Percentiles rank a stretch among this genome's conserved stretches.
phyloP scores from a whole-genome alignment of 2,888 invertebrate species.

The Adelognathus sp. region DNA sequence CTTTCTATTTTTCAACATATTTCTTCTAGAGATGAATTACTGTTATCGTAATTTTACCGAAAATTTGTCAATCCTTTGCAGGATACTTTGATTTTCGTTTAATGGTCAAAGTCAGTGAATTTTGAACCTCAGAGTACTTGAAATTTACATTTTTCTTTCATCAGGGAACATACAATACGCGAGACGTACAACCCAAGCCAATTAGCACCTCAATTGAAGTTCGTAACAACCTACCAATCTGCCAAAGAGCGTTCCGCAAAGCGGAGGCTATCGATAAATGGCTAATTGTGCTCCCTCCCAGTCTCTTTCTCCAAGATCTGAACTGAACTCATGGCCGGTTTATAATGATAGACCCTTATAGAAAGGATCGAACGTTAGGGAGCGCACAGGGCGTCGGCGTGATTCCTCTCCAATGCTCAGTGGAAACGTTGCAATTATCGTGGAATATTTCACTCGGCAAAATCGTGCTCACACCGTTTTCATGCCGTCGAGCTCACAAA shows the following conservation, averaged over 20 bases:
- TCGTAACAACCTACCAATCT: slow-evolving; percentile 68
- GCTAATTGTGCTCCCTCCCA: slow-evolving; percentile 70
- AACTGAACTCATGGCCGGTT: slow-evolving; percentile 28
- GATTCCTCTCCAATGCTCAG: slow-evolving; percentile 43
- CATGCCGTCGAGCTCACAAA: not conserved
- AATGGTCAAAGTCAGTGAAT: too few relatives aligned
- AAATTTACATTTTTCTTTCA: not conserved
- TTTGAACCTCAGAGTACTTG: too few relatives aligned
- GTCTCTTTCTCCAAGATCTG: slow-evolving; percentile 22
- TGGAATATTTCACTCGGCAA: slow-evolving; percentile 61
- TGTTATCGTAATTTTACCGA: too few relatives aligned
- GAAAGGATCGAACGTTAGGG: slow-evolving; percentile 50
- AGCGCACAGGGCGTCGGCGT: slow-evolving; percentile 46
- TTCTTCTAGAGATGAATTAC: too few relatives aligned
- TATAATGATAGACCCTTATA: slow-evolving; percentile 58
- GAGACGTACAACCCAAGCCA: slow-evolving; percentile 62
- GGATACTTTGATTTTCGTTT: too few relatives aligned
- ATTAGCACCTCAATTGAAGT: slow-evolving; percentile 70
- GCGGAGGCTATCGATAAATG: slow-evolving; percentile 71
- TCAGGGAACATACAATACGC: not conserved
- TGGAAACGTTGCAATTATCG: slow-evolving; percentile 58
- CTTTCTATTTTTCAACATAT: too few relatives aligned
- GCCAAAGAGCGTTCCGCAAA: slow-evolving; percentile 68
- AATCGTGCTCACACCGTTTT: not conserved
- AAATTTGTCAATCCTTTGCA: too few relatives aligned